Percentiles rank a stretch among this genome's conserved stretches.
Evolutionary conservation across 2,888 invertebrate species (phyloP).

Genomic region (Apodemia mormo): DNA sequence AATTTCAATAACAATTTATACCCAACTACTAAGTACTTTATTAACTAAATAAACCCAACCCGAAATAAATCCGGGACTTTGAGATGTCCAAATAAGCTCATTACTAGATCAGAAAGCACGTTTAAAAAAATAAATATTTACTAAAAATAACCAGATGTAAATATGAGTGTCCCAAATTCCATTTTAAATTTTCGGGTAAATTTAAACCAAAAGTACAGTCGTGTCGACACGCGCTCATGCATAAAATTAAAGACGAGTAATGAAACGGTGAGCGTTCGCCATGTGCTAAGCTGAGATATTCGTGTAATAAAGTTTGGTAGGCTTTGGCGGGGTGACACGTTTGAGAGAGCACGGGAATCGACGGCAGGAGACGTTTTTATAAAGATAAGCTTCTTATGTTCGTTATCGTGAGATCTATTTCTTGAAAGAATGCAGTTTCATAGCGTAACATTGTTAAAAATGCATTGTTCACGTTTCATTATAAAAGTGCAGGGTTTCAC

Average conservation of each 20-base stretch:
- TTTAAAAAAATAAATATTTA: no score
- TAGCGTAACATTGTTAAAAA: background rate
- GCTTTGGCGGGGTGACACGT: slow-evolving; percentile 30
- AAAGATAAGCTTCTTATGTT: slow-evolving; percentile 40
- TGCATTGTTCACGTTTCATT: no score
- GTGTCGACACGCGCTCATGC: slow-evolving; percentile 67
- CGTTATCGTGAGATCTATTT: slow-evolving; percentile 2
- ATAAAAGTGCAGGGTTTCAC: no score
- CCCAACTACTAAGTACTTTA: no score
- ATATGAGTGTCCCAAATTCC: slow-evolving; percentile 21
- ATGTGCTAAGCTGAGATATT: slow-evolving; percentile 66
- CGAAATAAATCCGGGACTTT: no score
- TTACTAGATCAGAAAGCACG: no score
- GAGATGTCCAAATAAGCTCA: no score
- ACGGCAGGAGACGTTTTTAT: slow-evolving; percentile 24
- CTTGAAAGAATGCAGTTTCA: background rate
- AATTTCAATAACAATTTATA: no score
- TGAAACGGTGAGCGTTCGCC: slow-evolving; percentile 54
- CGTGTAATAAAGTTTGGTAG: slow-evolving; percentile 49
- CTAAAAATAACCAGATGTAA: background rate
- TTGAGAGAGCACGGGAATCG: slow-evolving; percentile 29
- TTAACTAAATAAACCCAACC: no score
- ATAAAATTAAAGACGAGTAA: slow-evolving; percentile 80
- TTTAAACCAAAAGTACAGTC: slow-evolving; percentile 48
- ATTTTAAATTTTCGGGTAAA: slow-evolving; percentile 37